Conservation (phyloP, 2,888 invertebrate genomes). For the Lithophane ornitopus region DNA sequence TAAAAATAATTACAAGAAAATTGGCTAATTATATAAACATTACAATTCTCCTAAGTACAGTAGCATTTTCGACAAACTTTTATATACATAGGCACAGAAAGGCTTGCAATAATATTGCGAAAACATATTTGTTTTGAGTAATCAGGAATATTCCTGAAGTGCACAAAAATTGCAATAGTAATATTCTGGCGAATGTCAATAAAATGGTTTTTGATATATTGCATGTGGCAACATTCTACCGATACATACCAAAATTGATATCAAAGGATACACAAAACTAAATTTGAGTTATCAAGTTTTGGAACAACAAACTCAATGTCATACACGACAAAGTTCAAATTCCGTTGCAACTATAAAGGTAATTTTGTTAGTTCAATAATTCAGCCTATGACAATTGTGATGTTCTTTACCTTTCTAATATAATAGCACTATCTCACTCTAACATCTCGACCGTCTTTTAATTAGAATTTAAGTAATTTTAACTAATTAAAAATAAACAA, state of each 20-base stretch:
- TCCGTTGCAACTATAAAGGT: background rate
- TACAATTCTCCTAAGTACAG: slow-evolving; percentile 39
- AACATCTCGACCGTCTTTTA: background rate
- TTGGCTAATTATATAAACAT: slow-evolving; percentile 40
- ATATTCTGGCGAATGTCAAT: background rate
- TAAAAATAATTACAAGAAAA: slow-evolving; percentile 46
- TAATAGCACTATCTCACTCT: background rate
- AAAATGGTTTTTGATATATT: background rate
- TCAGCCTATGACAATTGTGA: background rate
- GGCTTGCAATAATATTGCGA: background rate
- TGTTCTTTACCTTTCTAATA: background rate
- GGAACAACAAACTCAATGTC: too few species aligned
- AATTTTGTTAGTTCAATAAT: background rate
- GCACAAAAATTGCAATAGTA: too few species aligned
- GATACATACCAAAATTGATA: background rate
- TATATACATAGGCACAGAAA: background rate
- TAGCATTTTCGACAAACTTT: background rate
- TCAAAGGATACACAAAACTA: too few species aligned
- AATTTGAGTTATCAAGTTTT: background rate
- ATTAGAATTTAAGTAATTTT: background rate
- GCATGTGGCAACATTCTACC: background rate
- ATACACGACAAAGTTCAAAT: background rate
- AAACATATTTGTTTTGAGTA: background rate
- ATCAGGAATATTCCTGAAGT: background rate
- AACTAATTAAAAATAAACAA: slow-evolving; percentile 4